Conservation (phyloP, 2,888 invertebrate genomes). For the Protula sp. region DNA sequence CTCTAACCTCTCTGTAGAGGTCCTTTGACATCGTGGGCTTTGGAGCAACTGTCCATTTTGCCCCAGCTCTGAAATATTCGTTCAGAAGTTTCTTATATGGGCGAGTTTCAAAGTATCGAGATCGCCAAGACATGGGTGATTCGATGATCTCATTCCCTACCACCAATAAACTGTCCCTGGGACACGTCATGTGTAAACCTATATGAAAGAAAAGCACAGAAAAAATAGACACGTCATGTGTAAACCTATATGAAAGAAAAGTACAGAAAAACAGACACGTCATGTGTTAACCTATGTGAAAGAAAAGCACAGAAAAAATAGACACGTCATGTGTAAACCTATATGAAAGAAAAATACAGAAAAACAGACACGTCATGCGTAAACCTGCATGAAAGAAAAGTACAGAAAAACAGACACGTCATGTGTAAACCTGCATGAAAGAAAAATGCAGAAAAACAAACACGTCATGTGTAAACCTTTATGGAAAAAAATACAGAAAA, state of each 20-base stretch:
- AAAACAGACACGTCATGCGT: too few species aligned
- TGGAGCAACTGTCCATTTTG: constrained; percentile 25
- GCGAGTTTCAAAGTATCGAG: constrained; percentile 26
- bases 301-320: too few species aligned
- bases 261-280: background rate
- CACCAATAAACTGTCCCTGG: constrained; percentile 22
- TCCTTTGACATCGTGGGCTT: constrained; percentile 25
- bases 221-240: background rate
- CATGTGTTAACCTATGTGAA: too few species aligned
- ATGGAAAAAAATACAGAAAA: too few species aligned
- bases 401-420: background rate
- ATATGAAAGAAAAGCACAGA: too few species aligned
- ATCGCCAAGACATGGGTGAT: constrained; percentile 26
- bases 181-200: constrained; percentile 10
- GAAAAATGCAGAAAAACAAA: background rate
- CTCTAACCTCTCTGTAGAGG: constrained; percentile 21
- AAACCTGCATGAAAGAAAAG: too few species aligned
- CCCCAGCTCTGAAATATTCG: constrained; percentile 23
- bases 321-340: too few species aligned
- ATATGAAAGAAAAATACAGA: too few species aligned
- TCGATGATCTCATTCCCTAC: constrained; percentile 28
- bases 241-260: background rate
- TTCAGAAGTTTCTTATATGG: constrained; percentile 23
- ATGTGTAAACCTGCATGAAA: background rate
- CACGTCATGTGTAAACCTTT: too few species aligned